Evolutionary conservation across 2,888 invertebrate genomes (phyloP).

Genomic region (Thera obeliscata): DNA sequence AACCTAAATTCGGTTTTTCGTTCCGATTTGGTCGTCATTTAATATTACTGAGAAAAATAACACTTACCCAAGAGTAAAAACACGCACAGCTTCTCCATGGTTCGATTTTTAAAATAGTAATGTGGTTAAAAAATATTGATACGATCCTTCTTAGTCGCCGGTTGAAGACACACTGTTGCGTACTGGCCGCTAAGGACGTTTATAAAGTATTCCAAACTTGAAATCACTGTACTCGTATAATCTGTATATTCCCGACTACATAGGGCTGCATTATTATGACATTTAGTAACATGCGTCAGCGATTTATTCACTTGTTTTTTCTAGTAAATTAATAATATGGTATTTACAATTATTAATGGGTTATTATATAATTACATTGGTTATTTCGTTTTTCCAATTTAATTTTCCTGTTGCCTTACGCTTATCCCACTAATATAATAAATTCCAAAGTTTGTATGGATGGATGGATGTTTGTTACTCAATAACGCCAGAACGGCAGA

Average conservation of each 20-base stretch:
- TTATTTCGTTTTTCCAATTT: background rate
- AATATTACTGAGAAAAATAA: background rate
- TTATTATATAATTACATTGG: background rate
- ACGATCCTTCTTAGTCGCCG: slow-evolving; percentile 31
- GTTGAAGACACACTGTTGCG: slow-evolving; percentile 27
- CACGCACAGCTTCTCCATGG: slow-evolving; percentile 54
- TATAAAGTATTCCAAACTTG: slow-evolving; percentile 27
- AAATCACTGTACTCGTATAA: slow-evolving; percentile 7
- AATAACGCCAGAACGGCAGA: too few species aligned
- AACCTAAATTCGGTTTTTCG: too few species aligned
- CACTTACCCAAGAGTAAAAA: slow-evolving; percentile 61
- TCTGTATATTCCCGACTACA: slow-evolving; percentile 9
- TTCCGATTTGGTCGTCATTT: too few species aligned
- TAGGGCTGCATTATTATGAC: slow-evolving; percentile 16
- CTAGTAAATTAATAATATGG: background rate
- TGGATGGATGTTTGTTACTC: too few species aligned
- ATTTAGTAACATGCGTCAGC: background rate
- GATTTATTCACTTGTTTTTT: slow-evolving; percentile 9
- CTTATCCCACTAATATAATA: too few species aligned
- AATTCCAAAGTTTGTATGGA: too few species aligned
- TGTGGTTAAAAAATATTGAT: slow-evolving; percentile 14
- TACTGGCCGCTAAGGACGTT: slow-evolving; percentile 9
- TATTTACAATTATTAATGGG: background rate
- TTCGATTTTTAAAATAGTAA: slow-evolving; percentile 17
- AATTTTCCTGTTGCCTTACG: background rate